A percentile compares a stretch with the other conserved stretches of the same genome.
Conservation (phyloP, 1,140 invertebrate species). For the Drosophila cardini region DNA sequence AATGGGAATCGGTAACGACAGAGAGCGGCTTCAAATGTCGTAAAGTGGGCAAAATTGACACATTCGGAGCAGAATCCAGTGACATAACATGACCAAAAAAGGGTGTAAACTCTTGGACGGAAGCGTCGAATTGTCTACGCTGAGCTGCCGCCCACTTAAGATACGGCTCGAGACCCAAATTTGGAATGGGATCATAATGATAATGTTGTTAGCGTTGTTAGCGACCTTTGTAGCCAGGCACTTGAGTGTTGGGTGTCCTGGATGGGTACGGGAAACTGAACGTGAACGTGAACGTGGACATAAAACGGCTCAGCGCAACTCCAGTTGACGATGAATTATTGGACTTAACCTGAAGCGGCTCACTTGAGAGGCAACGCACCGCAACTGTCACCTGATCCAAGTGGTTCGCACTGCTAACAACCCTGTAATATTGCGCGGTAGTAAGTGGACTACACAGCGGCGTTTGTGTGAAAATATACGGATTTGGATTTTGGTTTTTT, state of each 20-base stretch:
- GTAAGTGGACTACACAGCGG: conserved; percentile 35
- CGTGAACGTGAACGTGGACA: conserved; percentile 48
- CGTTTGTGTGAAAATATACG: conserved; percentile 11
- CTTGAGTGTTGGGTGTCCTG: conserved; percentile 58
- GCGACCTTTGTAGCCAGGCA: conserved; percentile 28
- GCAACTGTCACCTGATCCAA: conserved; percentile 79
- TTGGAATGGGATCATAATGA: conserved; percentile 55
- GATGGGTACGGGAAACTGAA: not conserved
- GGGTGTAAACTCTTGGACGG: conserved; percentile 67
- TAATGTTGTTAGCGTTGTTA: conserved; percentile 44
- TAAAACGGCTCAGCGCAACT: conserved; percentile 76
- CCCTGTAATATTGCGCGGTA: conserved; percentile 52
- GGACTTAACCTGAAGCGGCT: conserved; percentile 70
- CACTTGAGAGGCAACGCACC: conserved; percentile 78
- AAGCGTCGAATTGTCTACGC: conserved; percentile 84
- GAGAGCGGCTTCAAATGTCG: conserved; percentile 57
- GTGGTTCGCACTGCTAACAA: conserved; percentile 60
- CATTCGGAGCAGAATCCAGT: conserved; percentile 56
- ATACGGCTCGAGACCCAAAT: conserved; percentile 14
- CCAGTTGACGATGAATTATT: conserved; percentile 80
- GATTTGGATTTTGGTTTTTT: not conserved
- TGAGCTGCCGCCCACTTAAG: conserved; percentile 32
- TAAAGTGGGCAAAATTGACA: conserved; percentile 77
- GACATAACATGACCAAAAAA: conserved; percentile 59
- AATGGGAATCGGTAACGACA: not conserved